phyloP scores from a whole-genome alignment of 2,797 vertebrate species.

The Sebastes diaconus region DNA sequence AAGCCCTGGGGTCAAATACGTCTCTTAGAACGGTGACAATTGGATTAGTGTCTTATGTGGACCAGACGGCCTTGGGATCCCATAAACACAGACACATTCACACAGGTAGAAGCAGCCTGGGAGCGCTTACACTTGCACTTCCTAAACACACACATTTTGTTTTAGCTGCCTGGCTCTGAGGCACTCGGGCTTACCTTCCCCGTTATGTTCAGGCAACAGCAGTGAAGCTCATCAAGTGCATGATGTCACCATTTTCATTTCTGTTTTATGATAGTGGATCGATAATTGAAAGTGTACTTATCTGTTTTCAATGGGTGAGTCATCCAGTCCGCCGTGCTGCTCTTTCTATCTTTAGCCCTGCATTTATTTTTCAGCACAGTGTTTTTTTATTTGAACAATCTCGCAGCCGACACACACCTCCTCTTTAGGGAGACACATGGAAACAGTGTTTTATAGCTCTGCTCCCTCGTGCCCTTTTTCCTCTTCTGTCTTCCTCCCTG shows the following conservation, averaged over 20 bases:
- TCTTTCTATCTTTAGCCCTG: slow-evolving; percentile 64
- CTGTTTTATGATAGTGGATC: slow-evolving; percentile 52
- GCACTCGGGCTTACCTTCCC: background rate
- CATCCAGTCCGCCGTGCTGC: slow-evolving; percentile 38
- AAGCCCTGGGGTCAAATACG: slow-evolving; percentile 57
- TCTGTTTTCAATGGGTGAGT: slow-evolving; percentile 66
- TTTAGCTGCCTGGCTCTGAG: background rate
- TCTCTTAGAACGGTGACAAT: slow-evolving; percentile 77
- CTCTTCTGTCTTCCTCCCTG: slow-evolving; percentile 7
- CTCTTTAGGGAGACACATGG: slow-evolving; percentile 25
- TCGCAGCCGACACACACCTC: slow-evolving; percentile 18
- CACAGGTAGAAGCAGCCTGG: slow-evolving; percentile 46
- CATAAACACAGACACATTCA: slow-evolving; percentile 34
- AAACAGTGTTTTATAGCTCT: slow-evolving; percentile 55
- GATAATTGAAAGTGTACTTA: slow-evolving; percentile 58
- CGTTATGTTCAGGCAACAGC: background rate
- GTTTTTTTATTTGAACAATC: slow-evolving; percentile 37
- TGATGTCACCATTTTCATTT: slow-evolving; percentile 50
- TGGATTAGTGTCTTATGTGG: slow-evolving; percentile 74
- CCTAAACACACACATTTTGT: background rate
- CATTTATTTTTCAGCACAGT: slow-evolving; percentile 34
- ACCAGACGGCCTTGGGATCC: slow-evolving; percentile 53
- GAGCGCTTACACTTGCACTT: slow-evolving; percentile 32
- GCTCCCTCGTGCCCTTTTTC: slow-evolving; percentile 32
- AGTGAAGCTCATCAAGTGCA: slow-evolving; percentile 1